A percentile compares a stretch with the other conserved stretches of the same genome.
These are phyloP conservation scores for Anas platyrhynchos DNA, from an alignment of 2,113 vertebrate genomes.

Conservation along the genomic window DNA sequence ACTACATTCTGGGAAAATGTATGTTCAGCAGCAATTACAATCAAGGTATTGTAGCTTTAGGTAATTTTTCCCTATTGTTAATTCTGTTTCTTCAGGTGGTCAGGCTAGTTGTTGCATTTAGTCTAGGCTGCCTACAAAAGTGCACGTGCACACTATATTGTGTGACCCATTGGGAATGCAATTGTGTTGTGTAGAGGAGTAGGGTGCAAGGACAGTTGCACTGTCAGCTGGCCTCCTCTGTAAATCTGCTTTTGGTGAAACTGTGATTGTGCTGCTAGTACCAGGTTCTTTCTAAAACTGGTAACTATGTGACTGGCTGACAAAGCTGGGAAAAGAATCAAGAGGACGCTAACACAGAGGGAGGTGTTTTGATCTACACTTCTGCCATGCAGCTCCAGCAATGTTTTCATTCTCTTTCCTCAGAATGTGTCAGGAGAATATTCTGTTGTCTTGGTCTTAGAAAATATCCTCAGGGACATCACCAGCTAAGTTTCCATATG, in stretches of 20 bases:
- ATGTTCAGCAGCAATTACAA: not conserved
- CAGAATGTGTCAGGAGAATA: not conserved
- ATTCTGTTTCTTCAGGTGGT: not conserved
- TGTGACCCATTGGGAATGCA: not conserved
- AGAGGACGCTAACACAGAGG: not conserved
- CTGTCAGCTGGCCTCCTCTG: not conserved
- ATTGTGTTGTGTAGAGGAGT: no score
- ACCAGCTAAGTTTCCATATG: not conserved
- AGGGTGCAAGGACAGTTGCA: not conserved
- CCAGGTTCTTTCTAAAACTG: not conserved
- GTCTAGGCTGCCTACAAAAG: not conserved
- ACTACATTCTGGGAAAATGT: not conserved
- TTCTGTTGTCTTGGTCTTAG: not conserved
- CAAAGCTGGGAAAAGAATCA: not conserved
- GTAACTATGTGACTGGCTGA: not conserved
- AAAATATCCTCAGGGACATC: not conserved
- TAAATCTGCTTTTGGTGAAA: not conserved
- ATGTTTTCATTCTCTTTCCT: not conserved
- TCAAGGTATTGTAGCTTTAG: not conserved
- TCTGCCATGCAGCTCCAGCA: not conserved
- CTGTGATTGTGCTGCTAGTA: not conserved
- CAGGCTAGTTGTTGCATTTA: accelerated
- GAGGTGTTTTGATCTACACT: not conserved
- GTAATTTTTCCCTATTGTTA: not conserved
- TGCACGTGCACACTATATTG: not conserved